Base-by-base conservation (phyloP, 2,113 vertebrate species). In the Lagenorhynchus albirostris region DNA sequence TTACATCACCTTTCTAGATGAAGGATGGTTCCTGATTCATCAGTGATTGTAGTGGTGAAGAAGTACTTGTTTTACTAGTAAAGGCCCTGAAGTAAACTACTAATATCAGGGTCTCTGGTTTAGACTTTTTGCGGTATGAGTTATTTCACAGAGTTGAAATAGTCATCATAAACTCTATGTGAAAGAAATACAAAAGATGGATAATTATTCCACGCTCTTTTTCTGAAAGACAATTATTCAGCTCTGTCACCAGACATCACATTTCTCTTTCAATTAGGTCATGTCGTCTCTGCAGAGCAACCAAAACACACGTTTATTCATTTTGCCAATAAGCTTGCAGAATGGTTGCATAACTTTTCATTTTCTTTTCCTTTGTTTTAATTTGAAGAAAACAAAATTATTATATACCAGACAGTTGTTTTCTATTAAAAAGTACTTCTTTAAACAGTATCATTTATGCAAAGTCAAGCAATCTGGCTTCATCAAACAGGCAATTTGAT, bases 191-290 rank as follows among this genome's bases (percentile, higher is more conserved):
- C 83, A 93, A 38, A 85, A 89, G 76, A 74, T 92, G 55, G 58
- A 93, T 96, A 98, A 96, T 98, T 96, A 91, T 98, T 98, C 92
- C 83, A 88, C 82, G 93, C 58, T 97, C 62, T 97, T 97, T 97
- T 95, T 94, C 73, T 94, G 88, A 96, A 98, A 98, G 93, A 96
- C 94, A 98, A 47, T 97, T 95, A 96, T 96, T 96, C 84, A 1
- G 0, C 82, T 98, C 92, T 41, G 0, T 98, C 94, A 97, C 58
- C 81, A 71, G n/a, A 44, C 25, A 3, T 97, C 84, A 97, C 65
- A 94, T 97, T 44, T 87, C 81, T 94, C 85, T 94, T 82, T 97
- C 97, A 98, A 91, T 94, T 95, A 85, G 60, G 38, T 97, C 89
- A 98, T 38, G 11, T 97, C 62, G 21, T 97, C 90, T 97, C 96